Evolutionary conservation across 2,797 vertebrate species (phyloP).

Genomic region (Sebastes minor): DNA sequence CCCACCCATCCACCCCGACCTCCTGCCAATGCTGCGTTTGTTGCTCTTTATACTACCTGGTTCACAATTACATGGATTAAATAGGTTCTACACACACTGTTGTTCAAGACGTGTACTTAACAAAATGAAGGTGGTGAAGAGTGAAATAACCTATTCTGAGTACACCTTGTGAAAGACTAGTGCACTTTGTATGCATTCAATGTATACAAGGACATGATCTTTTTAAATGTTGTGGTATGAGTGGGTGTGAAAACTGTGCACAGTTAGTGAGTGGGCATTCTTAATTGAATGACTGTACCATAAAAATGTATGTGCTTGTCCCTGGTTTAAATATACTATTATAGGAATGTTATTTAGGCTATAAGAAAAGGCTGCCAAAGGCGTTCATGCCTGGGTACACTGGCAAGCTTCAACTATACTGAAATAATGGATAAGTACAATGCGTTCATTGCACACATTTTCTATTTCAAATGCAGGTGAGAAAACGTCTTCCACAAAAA

Average conservation of each 20-base stretch:
- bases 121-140: background rate
- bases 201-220: background rate
- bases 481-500: background rate
- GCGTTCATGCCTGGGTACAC: too few relatives aligned
- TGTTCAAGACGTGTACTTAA: background rate
- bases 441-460: background rate
- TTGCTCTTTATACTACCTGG: too few relatives aligned
- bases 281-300: background rate
- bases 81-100: background rate
- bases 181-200: background rate
- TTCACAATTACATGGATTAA: too few relatives aligned
- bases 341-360: background rate
- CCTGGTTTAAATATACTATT: background rate
- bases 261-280: background rate
- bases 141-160: background rate
- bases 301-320: background rate
- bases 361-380: background rate
- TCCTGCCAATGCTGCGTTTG: too few relatives aligned
- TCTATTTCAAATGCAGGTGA: background rate
- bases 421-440: background rate
- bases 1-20: too few relatives aligned
- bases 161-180: background rate
- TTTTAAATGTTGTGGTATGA: background rate
- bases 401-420: background rate
- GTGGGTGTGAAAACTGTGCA: background rate